Percentiles rank a stretch among this genome's conserved stretches.
phyloP scores from a whole-genome alignment of 2,797 vertebrate genomes.

The Sebastes minor region DNA sequence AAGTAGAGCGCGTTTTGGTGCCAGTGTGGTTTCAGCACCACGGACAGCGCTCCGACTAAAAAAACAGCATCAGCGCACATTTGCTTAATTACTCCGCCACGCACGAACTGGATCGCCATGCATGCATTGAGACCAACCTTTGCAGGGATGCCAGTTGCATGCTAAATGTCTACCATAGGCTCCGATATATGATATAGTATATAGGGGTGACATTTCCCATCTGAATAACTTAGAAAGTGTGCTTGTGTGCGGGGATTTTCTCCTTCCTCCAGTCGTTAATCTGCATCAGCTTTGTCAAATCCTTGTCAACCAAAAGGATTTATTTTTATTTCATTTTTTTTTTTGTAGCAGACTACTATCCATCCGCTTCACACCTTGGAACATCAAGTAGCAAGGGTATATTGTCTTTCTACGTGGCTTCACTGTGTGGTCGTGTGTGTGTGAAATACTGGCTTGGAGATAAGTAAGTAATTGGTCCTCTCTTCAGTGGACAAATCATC shows the following conservation, averaged over 20 bases:
- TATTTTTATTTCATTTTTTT: conserved; percentile 48
- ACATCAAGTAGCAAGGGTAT: conserved; percentile 48
- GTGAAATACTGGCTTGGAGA: conserved; percentile 56
- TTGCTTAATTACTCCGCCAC: conserved; percentile 77
- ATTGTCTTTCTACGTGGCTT: conserved; percentile 70
- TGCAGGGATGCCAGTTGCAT: conserved; percentile 70
- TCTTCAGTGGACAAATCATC: conserved; percentile 26
- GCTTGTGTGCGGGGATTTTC: conserved; percentile 68
- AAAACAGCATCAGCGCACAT: conserved; percentile 60
- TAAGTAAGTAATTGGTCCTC: conserved; percentile 56
- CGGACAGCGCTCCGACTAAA: conserved; percentile 65
- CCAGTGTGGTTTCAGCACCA: conserved; percentile 59
- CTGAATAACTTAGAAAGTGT: conserved; percentile 76
- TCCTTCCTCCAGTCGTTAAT: conserved; percentile 55
- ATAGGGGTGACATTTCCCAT: conserved; percentile 42
- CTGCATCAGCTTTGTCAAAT: conserved; percentile 74
- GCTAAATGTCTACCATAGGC: conserved; percentile 37
- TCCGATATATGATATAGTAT: conserved; percentile 17
- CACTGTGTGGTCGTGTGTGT: conserved; percentile 32
- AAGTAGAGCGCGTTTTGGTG: conserved; percentile 11
- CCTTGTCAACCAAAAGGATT: conserved; percentile 65
- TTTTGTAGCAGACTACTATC: conserved; percentile 12
- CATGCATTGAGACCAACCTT: conserved; percentile 55
- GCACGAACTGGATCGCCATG: conserved; percentile 63
- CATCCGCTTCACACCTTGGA: conserved; percentile 50